These are phyloP conservation scores for Desmodus rotundus DNA, from an alignment of 2,113 vertebrate species.

Conservation along the genomic window DNA sequence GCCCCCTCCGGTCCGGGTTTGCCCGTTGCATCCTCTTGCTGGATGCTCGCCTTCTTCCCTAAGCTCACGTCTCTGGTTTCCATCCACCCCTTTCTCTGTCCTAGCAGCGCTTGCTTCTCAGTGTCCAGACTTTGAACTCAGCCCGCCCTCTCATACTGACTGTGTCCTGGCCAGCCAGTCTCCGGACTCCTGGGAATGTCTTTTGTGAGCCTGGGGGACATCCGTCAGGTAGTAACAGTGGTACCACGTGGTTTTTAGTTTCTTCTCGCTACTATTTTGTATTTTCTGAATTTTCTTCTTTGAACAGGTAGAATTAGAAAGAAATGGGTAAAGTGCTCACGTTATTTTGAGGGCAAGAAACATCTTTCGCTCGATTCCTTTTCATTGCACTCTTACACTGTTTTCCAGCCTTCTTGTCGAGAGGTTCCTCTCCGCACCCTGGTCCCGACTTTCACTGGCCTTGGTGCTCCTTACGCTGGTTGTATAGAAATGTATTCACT, in stretches of 20 bases:
- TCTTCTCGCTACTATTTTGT: background rate
- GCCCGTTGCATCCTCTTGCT: background rate
- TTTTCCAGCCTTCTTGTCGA: background rate
- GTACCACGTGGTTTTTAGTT: conserved; percentile 2
- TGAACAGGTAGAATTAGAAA: background rate
- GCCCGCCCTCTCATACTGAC: background rate
- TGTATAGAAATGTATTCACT: background rate
- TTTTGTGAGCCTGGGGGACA: background rate
- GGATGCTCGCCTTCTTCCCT: background rate
- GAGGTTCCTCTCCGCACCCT: background rate
- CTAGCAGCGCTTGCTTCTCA: background rate
- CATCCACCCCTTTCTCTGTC: background rate
- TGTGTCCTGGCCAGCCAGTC: background rate
- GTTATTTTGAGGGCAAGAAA: background rate
- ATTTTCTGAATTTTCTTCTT: background rate
- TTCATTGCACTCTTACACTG: background rate
- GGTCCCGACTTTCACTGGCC: background rate
- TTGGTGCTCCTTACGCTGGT: background rate
- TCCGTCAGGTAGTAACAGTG: background rate
- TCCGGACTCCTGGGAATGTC: background rate
- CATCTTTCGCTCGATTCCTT: background rate
- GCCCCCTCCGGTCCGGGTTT: background rate
- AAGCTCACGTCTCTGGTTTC: background rate
- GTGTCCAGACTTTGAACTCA: background rate
- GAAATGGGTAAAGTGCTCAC: background rate